Evolutionary conservation across 2,888 invertebrate genomes (phyloP).

Genomic region (Nycteola revayana): DNA sequence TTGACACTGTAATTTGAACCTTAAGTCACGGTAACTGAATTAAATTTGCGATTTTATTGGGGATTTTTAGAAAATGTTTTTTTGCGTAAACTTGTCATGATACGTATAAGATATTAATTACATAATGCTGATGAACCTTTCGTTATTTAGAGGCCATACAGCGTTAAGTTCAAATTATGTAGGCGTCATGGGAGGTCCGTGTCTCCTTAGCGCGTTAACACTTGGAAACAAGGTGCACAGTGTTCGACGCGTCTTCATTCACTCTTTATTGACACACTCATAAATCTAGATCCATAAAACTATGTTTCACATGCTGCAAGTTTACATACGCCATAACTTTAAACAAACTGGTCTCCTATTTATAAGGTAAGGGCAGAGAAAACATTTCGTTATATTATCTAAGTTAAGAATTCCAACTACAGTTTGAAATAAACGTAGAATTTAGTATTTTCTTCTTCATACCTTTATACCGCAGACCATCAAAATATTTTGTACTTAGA

Average conservation of each 20-base stretch:
- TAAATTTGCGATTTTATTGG: slow-evolving; percentile 17
- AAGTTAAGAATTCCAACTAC: no score
- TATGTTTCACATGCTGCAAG: slow-evolving; percentile 23
- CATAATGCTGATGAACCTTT: slow-evolving; percentile 28
- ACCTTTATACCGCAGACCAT: no score
- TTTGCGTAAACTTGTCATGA: slow-evolving; percentile 35
- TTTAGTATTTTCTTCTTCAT: no score
- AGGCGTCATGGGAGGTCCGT: slow-evolving; percentile 29
- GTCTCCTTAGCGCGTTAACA: slow-evolving; percentile 19
- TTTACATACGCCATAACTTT: not conserved
- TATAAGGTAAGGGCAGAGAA: no score
- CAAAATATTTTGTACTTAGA: no score
- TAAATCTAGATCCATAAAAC: slow-evolving; percentile 28
- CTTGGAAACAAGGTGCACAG: slow-evolving; percentile 25
- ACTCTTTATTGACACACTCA: slow-evolving; percentile 27
- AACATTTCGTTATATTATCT: no score
- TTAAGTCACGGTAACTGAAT: slow-evolving; percentile 29
- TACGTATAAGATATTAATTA: slow-evolving; percentile 31
- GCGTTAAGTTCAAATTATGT: slow-evolving; percentile 4
- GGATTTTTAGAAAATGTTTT: slow-evolving; percentile 51
- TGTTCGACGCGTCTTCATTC: slow-evolving; percentile 25
- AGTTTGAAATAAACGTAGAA: no score
- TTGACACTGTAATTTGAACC: slow-evolving; percentile 44
- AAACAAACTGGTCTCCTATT: no score
- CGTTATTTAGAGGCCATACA: slow-evolving; percentile 20